phyloP scores from a whole-genome alignment of 2,113 vertebrate species.

The Pelecanoides urinatrix region DNA sequence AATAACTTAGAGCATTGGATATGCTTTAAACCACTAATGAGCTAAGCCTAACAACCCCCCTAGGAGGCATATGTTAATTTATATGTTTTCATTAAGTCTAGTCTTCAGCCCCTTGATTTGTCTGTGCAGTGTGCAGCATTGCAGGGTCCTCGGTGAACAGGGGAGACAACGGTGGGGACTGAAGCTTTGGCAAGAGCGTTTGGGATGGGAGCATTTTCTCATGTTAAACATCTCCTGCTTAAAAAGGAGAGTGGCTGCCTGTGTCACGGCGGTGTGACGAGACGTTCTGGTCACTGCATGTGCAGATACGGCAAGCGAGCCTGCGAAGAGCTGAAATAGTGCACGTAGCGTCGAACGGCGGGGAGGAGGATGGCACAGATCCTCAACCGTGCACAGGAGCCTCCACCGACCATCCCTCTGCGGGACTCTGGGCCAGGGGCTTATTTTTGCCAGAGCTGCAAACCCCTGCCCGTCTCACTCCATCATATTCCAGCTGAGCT shows the following conservation, averaged over 20 bases:
- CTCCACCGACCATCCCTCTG: fast-evolving
- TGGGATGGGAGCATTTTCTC: not conserved
- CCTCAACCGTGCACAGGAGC: not conserved
- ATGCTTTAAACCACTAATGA: constrained; percentile 53
- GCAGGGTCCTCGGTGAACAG: not conserved
- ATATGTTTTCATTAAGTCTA: constrained; percentile 44
- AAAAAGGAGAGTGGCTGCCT: not conserved
- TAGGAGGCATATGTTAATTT: constrained; percentile 54
- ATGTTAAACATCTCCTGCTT: not conserved
- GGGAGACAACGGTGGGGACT: not conserved
- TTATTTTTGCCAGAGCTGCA: not conserved
- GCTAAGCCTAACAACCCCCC: constrained; percentile 13
- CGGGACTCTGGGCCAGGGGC: not conserved
- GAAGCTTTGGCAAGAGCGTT: not conserved
- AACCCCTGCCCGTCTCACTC: not conserved
- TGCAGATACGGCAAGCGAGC: not conserved
- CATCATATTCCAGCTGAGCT: not conserved
- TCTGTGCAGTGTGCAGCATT: not conserved
- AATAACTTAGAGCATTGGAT: constrained; percentile 46
- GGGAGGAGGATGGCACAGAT: not conserved
- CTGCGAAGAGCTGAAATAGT: not conserved
- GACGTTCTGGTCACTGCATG: not conserved
- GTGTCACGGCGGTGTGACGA: fast-evolving
- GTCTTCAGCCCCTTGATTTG: not conserved
- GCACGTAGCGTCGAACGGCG: fast-evolving